A percentile compares a stretch with the other conserved stretches of the same genome.
These are phyloP conservation scores for Pharmacophagus antenor DNA, from an alignment of 2,888 invertebrate genomes.

Conservation along the genomic window DNA sequence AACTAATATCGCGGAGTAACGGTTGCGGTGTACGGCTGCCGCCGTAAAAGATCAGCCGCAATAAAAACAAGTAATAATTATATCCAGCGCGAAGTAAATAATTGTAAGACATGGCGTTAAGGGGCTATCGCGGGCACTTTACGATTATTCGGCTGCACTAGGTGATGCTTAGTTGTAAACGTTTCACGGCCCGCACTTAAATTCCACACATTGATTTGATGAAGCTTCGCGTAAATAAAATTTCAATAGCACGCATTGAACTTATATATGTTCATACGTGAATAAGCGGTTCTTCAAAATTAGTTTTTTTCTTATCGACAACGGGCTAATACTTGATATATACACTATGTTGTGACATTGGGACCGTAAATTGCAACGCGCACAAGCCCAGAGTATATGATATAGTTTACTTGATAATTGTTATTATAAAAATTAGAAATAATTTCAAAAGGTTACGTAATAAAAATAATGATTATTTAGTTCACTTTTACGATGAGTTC, in stretches of 20 bases:
- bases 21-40: conserved; percentile 24
- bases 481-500: no score
- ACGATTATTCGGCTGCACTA: conserved; percentile 25
- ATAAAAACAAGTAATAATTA: conserved; percentile 63
- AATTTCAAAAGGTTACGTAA: no score
- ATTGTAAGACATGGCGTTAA: conserved; percentile 40
- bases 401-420: no score
- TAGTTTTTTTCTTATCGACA: background rate
- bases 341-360: no score
- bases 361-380: no score
- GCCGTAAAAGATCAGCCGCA: conserved; percentile 57
- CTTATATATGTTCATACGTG: background rate
- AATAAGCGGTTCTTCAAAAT: background rate
- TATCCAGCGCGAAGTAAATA: conserved; percentile 58
- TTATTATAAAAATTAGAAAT: no score
- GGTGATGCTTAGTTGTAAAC: conserved; percentile 22
- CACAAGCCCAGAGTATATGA: no score
- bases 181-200: background rate
- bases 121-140: conserved; percentile 18
- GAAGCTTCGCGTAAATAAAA: background rate
- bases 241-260: background rate
- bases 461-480: no score
- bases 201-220: conserved; percentile 17
- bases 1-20: conserved; percentile 14
- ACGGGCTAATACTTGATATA: no score